Evolutionary conservation across 2,797 vertebrate genomes (phyloP).

Genomic region (Dermochelys coriacea): DNA sequence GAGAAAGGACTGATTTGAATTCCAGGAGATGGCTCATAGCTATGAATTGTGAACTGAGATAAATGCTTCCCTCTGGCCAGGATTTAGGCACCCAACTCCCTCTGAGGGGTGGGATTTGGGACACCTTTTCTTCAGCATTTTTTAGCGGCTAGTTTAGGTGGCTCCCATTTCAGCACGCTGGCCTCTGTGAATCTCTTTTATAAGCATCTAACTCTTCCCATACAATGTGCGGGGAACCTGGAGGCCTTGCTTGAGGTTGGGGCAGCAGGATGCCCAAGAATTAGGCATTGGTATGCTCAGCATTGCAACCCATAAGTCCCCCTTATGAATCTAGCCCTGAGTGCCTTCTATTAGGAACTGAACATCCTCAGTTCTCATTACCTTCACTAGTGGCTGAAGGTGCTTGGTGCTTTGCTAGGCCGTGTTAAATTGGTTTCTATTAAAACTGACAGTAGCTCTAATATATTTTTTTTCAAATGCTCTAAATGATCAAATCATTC

Average conservation of each 20-base stretch:
- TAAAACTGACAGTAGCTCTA: not conserved
- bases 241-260: not conserved
- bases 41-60: not conserved
- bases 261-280: not conserved
- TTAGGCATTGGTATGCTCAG: not conserved
- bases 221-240: not conserved
- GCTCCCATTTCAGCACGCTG: not conserved
- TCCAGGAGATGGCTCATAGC: too few relatives aligned
- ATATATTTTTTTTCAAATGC: not conserved
- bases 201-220: not conserved
- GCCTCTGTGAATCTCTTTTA: not conserved
- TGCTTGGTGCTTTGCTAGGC: not conserved
- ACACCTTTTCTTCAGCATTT: not conserved
- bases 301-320: not conserved
- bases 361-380: not conserved
- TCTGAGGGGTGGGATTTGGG: not conserved
- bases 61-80: not conserved
- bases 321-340: not conserved
- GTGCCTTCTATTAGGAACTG: not conserved
- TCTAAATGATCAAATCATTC: fast-evolving
- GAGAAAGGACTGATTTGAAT: too few relatives aligned
- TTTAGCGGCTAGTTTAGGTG: not conserved
- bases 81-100: not conserved
- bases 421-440: not conserved
- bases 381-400: not conserved